phyloP scores from a whole-genome alignment of 2,888 invertebrate species.

The Drosophila paranaensis region DNA sequence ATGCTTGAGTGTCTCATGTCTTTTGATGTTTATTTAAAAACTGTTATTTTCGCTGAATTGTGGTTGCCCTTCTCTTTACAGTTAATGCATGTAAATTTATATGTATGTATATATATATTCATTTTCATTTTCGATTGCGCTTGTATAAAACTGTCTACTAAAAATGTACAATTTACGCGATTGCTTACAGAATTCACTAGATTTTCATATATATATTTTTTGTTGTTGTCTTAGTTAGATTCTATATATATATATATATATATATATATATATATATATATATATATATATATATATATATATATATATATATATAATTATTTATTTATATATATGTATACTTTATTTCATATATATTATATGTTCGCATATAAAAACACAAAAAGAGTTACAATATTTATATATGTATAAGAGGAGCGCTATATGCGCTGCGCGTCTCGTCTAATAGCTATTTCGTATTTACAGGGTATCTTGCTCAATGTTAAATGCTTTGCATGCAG shows the following conservation, averaged over 20 bases:
- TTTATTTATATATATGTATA: conserved; percentile 4
- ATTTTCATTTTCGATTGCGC: conserved; percentile 2
- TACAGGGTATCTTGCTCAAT: conserved; percentile 38
- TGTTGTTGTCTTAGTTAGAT: not conserved
- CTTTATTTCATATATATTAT: conserved; percentile 9
- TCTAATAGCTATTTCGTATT: conserved; percentile 30
- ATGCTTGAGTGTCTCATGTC: conserved; percentile 28
- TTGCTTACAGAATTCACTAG: conserved; percentile 67
- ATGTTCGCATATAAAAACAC: conserved; percentile 32
- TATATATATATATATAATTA: conserved; percentile 3
- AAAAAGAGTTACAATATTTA: conserved; percentile 74
- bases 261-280: conserved; percentile 4
- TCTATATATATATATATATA: conserved; percentile 24
- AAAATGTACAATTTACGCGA: conserved; percentile 67
- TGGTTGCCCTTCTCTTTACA: conserved; percentile 27
- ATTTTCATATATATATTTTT: conserved; percentile 15
- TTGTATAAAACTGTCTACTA: conserved; percentile 70
- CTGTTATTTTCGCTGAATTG: conserved; percentile 22
- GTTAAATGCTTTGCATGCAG: conserved; percentile 28
- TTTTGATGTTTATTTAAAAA: conserved; percentile 49
- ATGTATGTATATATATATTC: not conserved
- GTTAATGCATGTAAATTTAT: conserved; percentile 16
- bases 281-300: not conserved
- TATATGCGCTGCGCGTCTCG: conserved; percentile 25
- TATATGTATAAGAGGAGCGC: conserved; percentile 67